Conservation (phyloP, 1,140 invertebrate species). For the Cydia amplana region DNA sequence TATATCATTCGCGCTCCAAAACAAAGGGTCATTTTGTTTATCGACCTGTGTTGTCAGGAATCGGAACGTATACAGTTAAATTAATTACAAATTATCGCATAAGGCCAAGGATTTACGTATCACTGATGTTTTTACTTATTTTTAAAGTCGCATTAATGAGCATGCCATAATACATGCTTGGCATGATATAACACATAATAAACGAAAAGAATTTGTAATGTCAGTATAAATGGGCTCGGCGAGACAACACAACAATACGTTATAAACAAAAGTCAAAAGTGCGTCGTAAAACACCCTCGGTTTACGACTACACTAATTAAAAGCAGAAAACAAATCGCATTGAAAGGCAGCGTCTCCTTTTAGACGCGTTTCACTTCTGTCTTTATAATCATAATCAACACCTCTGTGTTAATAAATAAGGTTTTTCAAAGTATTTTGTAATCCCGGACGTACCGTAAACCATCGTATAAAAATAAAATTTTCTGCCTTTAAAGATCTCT, state of each 20-base stretch:
- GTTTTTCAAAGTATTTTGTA: background rate
- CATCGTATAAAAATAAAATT: background rate
- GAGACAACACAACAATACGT: background rate
- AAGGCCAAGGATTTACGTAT: no score
- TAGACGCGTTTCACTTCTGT: background rate
- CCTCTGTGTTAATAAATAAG: conserved; percentile 1
- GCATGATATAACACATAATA: background rate
- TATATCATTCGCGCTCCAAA: background rate
- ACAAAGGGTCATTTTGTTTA: background rate
- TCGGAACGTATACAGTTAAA: background rate
- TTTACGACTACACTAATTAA: background rate
- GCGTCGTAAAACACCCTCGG: background rate
- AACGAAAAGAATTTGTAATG: background rate
- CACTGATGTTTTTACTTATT: no score
- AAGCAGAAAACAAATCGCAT: background rate
- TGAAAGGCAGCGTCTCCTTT: background rate
- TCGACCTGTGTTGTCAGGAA: background rate
- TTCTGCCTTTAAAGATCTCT: background rate
- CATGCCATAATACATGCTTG: no score
- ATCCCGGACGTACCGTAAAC: background rate
- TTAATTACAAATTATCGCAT: no score
- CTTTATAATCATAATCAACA: background rate
- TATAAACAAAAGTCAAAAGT: background rate
- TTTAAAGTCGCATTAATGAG: no score
- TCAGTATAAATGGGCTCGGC: background rate